A percentile compares a stretch with the other conserved stretches of the same genome.
These are phyloP conservation scores for Halocaridina rubra DNA, from an alignment of 2,888 invertebrate genomes.

Conservation along the genomic window DNA sequence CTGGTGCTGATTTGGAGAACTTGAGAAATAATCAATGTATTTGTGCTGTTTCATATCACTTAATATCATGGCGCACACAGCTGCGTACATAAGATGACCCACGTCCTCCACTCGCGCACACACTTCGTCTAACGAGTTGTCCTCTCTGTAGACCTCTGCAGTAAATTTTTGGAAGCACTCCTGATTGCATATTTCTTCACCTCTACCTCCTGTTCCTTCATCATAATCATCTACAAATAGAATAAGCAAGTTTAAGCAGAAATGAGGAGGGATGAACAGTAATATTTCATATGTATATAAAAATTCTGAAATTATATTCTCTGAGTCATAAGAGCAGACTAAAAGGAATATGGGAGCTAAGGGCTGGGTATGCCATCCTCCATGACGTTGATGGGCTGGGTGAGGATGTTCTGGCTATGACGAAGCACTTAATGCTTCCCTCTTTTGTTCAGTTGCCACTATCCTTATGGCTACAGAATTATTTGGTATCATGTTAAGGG, in stretches of 20 bases:
- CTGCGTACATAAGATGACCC: conserved; percentile 49
- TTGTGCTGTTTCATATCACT: conserved; percentile 56
- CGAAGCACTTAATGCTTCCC: no score
- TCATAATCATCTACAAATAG: conserved; percentile 25
- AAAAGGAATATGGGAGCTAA: no score
- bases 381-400: no score
- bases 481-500: no score
- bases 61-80: conserved; percentile 48
- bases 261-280: not conserved
- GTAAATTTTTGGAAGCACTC: conserved; percentile 46
- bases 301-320: no score
- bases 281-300: not conserved
- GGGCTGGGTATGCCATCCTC: no score
- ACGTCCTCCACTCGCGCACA: conserved; percentile 42
- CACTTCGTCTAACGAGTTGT: conserved; percentile 21
- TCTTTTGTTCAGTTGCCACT: no score
- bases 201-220: conserved; percentile 9
- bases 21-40: conserved; percentile 35
- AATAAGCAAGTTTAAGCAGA: not conserved
- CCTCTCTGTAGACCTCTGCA: conserved; percentile 33
- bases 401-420: no score
- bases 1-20: not conserved
- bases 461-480: no score
- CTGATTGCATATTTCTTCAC: conserved; percentile 40
- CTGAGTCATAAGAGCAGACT: no score